Base-by-base conservation (phyloP, 2,888 invertebrate species). In the Urechis unicinctus region DNA sequence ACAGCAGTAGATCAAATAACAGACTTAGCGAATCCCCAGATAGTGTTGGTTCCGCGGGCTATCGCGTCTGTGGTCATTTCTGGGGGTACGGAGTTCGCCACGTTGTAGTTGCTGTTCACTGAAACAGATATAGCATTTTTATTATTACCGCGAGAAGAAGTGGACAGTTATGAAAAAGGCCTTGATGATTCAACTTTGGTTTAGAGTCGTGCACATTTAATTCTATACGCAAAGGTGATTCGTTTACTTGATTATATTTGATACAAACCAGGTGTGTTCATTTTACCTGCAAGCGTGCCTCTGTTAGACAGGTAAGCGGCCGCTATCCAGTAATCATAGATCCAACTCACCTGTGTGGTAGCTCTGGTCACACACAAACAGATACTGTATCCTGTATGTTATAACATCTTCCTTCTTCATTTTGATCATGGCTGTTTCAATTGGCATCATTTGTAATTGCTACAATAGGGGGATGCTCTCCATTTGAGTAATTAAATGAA, bases 71-170 rank as follows among this genome's bases (percentile, higher is more conserved):
- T 48, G n/a, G 46, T 47, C 17, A 21, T 47, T 31, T 2, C 36
- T 17, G 62, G 63, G 17, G 49, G 43, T 6, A 55, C 55, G 41
- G 60, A 57, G 55, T 66, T 66, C 2, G 63, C 30, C n/a, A 66
- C 64, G 56, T 64, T 67, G 56, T 66, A 68, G 51, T 68, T 68
- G 52, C 64, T 66, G 58, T 67, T 68, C 25, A 67, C 68, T 68
- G 64, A 45, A 65, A 62, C 6, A 44, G 5, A 41, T 26, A 56
- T 22, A 21, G 28, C 6, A 44, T 31, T 52, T 24, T n/a, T n/a
- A n/a, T n/a, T n/a, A n/a, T n/a, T 6, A 52, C 29, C 21, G 13
- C 22, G 6, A n/a, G 6, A 47, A 9, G 22, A 60, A 31, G 55
- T 25, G 21, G 28, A 56, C n/a, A n/a, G 2, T 13, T 30, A 28